phyloP scores from a whole-genome alignment of 1,140 invertebrate genomes.

The Drosophila teissieri region DNA sequence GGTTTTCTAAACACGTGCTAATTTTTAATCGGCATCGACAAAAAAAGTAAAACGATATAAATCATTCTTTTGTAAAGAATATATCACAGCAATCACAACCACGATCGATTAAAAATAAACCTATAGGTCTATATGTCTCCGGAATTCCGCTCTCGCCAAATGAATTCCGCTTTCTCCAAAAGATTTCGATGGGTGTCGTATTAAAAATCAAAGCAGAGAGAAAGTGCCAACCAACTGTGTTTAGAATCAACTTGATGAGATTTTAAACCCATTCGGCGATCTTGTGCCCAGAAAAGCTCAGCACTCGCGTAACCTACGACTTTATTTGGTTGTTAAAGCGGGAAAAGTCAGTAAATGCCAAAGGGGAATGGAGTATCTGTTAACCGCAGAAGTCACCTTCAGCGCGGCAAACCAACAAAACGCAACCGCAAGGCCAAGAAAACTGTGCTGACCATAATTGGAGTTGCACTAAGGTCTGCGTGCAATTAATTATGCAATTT shows the following conservation, averaged over 20 bases:
- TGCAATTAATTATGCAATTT: conserved; percentile 83
- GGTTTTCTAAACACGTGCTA: no score
- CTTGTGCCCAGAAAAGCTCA: not conserved
- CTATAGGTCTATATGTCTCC: not conserved
- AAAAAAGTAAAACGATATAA: no score
- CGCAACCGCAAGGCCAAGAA: conserved; percentile 63
- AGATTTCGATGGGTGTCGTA: conserved; percentile 2
- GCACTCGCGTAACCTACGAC: conserved; percentile 14
- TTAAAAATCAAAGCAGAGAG: conserved; percentile 14
- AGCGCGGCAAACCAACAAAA: conserved; percentile 55
- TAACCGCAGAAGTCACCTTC: conserved; percentile 65
- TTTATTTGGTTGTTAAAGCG: conserved; percentile 8
- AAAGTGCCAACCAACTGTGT: conserved; percentile 22
- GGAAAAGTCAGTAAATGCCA: conserved; percentile 39
- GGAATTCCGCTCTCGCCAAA: conserved; percentile 10
- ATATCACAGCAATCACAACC: no score
- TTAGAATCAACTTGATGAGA: conserved; percentile 13
- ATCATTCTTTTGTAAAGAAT: no score
- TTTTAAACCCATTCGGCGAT: not conserved
- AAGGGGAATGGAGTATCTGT: conserved; percentile 7
- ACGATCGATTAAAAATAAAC: not conserved
- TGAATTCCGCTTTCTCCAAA: conserved; percentile 25
- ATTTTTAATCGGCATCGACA: not conserved
- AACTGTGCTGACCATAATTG: conserved; percentile 71
- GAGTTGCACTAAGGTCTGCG: conserved; percentile 76